Evolutionary conservation across 2,113 vertebrate genomes (phyloP).

Genomic region (Rallus limicola): DNA sequence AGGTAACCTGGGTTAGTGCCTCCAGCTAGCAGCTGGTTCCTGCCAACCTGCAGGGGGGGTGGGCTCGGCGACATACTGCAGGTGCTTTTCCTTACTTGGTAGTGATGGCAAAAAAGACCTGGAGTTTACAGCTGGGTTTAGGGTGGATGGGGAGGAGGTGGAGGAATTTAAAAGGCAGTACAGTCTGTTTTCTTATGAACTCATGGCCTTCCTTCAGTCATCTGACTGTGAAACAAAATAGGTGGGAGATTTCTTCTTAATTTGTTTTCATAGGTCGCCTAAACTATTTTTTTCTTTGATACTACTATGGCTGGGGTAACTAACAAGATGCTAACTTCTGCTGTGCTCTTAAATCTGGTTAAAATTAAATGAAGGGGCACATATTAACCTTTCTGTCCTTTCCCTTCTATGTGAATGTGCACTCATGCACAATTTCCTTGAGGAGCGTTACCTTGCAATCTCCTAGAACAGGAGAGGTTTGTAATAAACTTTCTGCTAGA

Average conservation of each 20-base stretch:
- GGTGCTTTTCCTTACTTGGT: background rate
- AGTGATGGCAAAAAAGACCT: background rate
- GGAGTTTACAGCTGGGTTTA: background rate
- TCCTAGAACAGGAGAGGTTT: background rate
- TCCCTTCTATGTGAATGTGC: background rate
- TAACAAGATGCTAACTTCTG: background rate
- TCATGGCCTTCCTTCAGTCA: background rate
- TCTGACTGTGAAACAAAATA: background rate
- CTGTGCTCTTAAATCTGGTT: background rate
- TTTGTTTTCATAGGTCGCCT: background rate
- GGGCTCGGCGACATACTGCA: background rate
- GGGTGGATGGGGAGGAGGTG: background rate
- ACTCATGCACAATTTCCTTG: background rate
- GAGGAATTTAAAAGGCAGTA: background rate
- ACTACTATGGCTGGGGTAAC: background rate
- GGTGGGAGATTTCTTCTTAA: background rate
- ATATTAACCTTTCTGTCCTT: background rate
- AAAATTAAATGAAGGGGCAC: background rate
- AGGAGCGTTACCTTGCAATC: background rate
- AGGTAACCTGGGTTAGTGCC: background rate
- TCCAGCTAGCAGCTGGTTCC: background rate
- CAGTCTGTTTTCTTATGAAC: background rate
- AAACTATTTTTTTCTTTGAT: background rate
- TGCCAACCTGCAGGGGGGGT: rapidly evolving
- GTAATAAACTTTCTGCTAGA: background rate